Evolutionary conservation across 2,113 vertebrate genomes (phyloP).

Genomic region (Proteles cristata): DNA sequence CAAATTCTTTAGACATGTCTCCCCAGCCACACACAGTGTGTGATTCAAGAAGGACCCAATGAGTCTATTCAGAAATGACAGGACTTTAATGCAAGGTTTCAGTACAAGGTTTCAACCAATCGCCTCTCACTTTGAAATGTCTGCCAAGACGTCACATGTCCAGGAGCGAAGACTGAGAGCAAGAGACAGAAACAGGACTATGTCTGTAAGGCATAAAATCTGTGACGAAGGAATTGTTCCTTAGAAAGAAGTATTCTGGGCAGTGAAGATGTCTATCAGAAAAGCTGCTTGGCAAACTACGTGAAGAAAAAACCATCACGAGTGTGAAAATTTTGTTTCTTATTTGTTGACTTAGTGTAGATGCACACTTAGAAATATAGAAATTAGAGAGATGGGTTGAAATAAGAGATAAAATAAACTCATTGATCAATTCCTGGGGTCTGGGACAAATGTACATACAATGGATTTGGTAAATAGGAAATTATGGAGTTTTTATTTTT

Average conservation of each 20-base stretch:
- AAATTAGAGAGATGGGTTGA: background rate
- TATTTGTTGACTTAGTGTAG: background rate
- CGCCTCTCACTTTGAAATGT: background rate
- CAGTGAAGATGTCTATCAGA: background rate
- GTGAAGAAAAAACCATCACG: background rate
- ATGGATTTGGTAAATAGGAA: background rate
- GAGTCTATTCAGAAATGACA: background rate
- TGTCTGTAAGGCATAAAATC: background rate
- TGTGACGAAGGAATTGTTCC: background rate
- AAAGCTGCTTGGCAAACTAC: background rate
- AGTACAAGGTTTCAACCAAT: background rate
- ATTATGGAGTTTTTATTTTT: background rate
- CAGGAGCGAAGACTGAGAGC: background rate
- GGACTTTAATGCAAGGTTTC: constrained; percentile 29
- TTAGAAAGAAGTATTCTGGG: background rate
- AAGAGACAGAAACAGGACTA: background rate
- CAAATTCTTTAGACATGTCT: background rate
- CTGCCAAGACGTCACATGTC: background rate
- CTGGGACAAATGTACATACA: background rate
- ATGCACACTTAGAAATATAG: background rate
- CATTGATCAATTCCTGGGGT: background rate
- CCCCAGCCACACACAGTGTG: background rate
- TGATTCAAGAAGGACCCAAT: background rate
- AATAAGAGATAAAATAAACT: background rate
- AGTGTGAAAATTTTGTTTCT: background rate